phyloP scores from a whole-genome alignment of 2,888 invertebrate genomes.

The Lasioglossum marginatum region DNA sequence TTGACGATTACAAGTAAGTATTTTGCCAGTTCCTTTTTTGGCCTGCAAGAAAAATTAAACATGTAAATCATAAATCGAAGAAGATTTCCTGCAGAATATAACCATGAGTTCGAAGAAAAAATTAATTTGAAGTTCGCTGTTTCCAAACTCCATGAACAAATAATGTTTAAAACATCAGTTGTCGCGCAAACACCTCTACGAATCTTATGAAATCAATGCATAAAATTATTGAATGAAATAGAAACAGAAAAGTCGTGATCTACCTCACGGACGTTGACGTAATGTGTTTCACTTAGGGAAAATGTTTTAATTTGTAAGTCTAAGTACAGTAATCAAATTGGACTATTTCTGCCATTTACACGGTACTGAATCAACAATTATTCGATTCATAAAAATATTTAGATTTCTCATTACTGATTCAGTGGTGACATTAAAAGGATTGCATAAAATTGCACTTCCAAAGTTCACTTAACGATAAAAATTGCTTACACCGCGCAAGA shows the following conservation, averaged over 20 bases:
- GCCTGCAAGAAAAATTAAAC: not conserved
- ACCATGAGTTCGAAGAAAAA: not conserved
- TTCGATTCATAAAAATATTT: not conserved
- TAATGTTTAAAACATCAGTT: not conserved
- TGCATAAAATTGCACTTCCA: not conserved
- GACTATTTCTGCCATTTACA: not conserved
- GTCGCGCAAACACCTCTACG: not conserved
- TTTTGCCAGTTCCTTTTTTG: too few relatives aligned
- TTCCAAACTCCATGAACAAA: not conserved
- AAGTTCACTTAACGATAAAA: not conserved
- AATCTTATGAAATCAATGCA: not conserved
- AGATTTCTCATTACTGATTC: not conserved
- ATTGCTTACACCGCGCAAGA: not conserved
- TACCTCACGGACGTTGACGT: not conserved
- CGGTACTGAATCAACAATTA: not conserved
- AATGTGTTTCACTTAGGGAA: not conserved
- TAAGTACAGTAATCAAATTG: not conserved
- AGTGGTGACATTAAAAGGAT: not conserved
- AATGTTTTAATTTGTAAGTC: not conserved
- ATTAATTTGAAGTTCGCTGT: not conserved
- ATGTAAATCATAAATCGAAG: not conserved
- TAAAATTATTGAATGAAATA: not conserved
- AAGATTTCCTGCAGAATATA: not conserved
- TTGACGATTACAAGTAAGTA: not conserved
- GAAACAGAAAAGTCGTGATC: not conserved